Percentiles rank a stretch among this genome's conserved stretches.
phyloP scores from a whole-genome alignment of 2,888 invertebrate genomes.

The Chironomus tentans region DNA sequence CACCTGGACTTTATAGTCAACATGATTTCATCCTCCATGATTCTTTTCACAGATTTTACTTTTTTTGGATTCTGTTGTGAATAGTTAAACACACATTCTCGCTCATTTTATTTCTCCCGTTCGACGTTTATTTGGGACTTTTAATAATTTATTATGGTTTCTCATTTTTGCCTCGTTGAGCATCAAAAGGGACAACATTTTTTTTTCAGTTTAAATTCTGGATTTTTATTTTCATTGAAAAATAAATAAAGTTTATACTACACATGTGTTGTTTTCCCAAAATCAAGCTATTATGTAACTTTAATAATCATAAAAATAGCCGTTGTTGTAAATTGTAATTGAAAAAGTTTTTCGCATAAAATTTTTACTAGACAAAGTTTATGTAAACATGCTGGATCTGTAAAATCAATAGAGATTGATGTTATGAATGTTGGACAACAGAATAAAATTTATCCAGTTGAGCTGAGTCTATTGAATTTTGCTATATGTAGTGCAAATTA shows the following conservation, averaged over 20 bases:
- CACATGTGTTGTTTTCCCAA: background rate
- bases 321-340: background rate
- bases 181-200: background rate
- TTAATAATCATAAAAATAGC: background rate
- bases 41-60: background rate
- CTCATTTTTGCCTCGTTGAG: constrained; percentile 6
- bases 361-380: no score
- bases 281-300: no score
- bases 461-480: no score
- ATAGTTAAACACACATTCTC: constrained; percentile 14
- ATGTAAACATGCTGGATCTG: no score
- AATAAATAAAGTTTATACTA: background rate
- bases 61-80: background rate
- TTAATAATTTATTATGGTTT: constrained; percentile 25
- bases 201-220: no score
- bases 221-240: background rate
- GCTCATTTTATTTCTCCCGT: background rate
- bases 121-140: constrained; percentile 7
- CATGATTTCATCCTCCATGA: background rate
- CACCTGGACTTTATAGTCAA: background rate
- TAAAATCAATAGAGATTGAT: no score
- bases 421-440: no score
- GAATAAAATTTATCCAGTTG: no score
- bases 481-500: no score
- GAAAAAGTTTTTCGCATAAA: background rate